Evolutionary conservation across 2,113 vertebrate species (phyloP).

Genomic region (Prochilodus magdalenae): DNA sequence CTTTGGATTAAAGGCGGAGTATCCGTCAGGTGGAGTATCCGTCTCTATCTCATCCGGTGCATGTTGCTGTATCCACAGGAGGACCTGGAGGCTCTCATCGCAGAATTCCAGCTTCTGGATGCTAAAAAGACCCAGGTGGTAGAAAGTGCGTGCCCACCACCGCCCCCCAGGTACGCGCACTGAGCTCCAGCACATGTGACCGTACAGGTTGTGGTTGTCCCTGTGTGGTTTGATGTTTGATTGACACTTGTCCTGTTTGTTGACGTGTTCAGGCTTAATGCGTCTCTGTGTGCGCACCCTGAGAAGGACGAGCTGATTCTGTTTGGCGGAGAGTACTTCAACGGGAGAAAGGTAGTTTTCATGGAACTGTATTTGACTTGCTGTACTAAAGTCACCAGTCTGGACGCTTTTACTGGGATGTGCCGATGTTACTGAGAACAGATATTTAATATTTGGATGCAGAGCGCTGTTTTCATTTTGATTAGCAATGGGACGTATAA

Average conservation of each 20-base stretch:
- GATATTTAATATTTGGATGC: not conserved
- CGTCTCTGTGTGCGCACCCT: conserved; percentile 87
- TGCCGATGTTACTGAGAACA: not conserved
- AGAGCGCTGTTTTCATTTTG: too few species aligned
- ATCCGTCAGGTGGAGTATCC: too few species aligned
- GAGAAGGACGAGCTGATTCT: conserved; percentile 96
- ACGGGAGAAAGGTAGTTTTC: conserved; percentile 91
- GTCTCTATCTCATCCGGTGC: too few species aligned
- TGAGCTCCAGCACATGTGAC: not conserved
- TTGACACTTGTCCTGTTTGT: conserved; percentile 3
- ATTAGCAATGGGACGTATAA: too few species aligned
- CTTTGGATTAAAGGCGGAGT: too few species aligned
- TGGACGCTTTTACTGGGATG: too few species aligned
- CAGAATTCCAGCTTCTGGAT: conserved; percentile 92
- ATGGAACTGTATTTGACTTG: fast-evolving
- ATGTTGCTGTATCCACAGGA: conserved; percentile 77
- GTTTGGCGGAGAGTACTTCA: conserved; percentile 98
- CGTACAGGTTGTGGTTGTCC: not conserved
- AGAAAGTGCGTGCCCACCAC: conserved; percentile 83
- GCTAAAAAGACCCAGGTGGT: conserved; percentile 88
- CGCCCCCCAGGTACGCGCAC: conserved; percentile 82
- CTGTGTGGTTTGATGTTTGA: not conserved
- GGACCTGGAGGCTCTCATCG: conserved; percentile 92
- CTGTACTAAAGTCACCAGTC: not conserved
- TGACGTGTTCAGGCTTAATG: conserved; percentile 81